Conservation (phyloP, 2,888 invertebrate genomes). For the Octonoba sinensis region DNA sequence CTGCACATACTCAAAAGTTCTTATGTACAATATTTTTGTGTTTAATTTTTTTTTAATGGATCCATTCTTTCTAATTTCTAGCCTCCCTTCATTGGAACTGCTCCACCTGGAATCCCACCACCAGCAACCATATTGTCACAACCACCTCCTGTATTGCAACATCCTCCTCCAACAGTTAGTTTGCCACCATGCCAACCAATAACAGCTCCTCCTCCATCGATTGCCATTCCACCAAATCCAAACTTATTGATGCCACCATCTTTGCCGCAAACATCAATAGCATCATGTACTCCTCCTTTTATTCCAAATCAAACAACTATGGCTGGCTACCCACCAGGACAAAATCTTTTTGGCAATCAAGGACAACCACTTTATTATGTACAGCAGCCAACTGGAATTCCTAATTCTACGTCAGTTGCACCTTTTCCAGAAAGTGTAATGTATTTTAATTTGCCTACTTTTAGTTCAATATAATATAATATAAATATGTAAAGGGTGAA, state of each 20-base stretch:
- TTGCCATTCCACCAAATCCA: background rate
- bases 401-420: background rate
- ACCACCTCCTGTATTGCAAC: no score
- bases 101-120: constrained; percentile 20
- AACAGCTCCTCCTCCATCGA: no score
- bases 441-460: background rate
- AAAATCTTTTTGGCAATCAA: constrained; percentile 22
- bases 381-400: background rate
- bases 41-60: no score
- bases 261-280: constrained; percentile 16
- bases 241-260: background rate
- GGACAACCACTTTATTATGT: constrained; percentile 43
- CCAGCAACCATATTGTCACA: constrained; percentile 18
- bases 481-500: no score
- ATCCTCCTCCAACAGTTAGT: background rate
- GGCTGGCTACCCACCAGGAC: constrained; percentile 22
- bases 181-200: background rate
- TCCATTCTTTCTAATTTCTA: no score
- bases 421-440: constrained; percentile 35
- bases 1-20: no score
- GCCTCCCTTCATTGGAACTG: no score
- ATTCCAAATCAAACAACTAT: constrained; percentile 30
- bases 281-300: constrained; percentile 32
- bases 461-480: background rate
- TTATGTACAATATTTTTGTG: no score